These are phyloP conservation scores for Zaprionus ghesquierei DNA, from an alignment of 1,140 invertebrate species.

Conservation along the genomic window DNA sequence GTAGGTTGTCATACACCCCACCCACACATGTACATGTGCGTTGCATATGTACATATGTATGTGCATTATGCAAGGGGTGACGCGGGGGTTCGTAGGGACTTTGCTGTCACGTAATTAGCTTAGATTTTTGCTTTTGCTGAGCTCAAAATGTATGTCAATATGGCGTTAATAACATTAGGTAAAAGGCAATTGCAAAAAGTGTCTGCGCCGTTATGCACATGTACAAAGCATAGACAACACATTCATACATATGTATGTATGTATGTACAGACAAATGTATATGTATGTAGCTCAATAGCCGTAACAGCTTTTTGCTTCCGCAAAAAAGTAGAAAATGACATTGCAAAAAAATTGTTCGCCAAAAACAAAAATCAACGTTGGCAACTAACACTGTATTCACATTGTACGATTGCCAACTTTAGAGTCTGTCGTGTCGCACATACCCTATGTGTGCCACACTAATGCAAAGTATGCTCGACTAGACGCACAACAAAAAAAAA, in stretches of 20 bases:
- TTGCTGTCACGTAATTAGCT: constrained; percentile 70
- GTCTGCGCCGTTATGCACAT: constrained; percentile 45
- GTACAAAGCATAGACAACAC: not conserved
- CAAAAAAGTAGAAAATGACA: constrained; percentile 62
- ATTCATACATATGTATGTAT: not conserved
- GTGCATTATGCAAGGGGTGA: not conserved
- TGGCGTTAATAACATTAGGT: constrained; percentile 79
- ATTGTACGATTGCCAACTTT: constrained; percentile 27
- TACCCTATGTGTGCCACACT: not conserved
- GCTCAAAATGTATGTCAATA: constrained; percentile 71
- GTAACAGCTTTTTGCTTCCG: constrained; percentile 70
- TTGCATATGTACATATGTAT: too few species aligned
- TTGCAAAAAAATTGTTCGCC: constrained; percentile 33
- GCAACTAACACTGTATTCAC: constrained; percentile 7
- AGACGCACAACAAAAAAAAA: not conserved
- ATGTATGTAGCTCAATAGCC: constrained; percentile 18
- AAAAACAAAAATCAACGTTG: constrained; percentile 10
- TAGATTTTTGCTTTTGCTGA: constrained; percentile 54
- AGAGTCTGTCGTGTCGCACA: not conserved
- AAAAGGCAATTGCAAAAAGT: constrained; percentile 69
- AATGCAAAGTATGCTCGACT: not conserved
- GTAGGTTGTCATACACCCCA: not conserved
- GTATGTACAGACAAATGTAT: not conserved
- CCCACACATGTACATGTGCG: not conserved
- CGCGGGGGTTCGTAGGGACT: not conserved